Evolutionary conservation across 2,888 invertebrate species (phyloP).

Genomic region (Nineta flava): DNA sequence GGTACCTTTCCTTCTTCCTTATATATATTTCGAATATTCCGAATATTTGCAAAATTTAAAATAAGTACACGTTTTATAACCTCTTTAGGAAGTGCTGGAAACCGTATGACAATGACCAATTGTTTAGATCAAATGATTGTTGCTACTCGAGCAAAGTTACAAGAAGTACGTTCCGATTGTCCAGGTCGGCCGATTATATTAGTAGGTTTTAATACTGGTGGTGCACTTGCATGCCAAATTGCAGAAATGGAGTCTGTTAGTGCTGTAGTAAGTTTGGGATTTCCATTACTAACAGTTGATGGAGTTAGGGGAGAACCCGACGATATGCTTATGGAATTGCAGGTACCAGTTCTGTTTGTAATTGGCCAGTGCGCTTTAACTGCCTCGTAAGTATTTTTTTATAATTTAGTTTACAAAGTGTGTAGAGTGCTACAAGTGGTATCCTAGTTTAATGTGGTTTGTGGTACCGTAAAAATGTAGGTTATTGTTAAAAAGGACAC

Average conservation of each 20-base stretch:
- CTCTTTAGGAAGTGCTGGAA: constrained; percentile 11
- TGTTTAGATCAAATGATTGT: constrained; percentile 47
- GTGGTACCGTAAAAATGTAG: too few species aligned
- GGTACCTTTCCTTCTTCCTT: not conserved
- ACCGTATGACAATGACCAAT: constrained; percentile 31
- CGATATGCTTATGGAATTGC: constrained; percentile 54
- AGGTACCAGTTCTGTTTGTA: constrained; percentile 60
- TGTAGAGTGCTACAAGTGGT: too few species aligned
- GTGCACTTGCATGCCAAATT: constrained; percentile 57
- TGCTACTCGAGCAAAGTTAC: constrained; percentile 50
- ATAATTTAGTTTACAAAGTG: not conserved
- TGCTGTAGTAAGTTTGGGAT: constrained; percentile 62
- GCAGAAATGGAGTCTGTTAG: constrained; percentile 54
- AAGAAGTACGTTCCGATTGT: constrained; percentile 49
- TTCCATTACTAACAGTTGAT: constrained; percentile 55
- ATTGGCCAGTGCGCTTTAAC: constrained; percentile 58
- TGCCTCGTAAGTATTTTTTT: constrained; percentile 29
- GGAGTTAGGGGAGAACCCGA: constrained; percentile 59
- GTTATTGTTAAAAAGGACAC: too few species aligned
- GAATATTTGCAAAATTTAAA: not conserved
- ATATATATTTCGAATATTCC: not conserved
- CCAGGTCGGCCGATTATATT: constrained; percentile 55
- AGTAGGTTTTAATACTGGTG: constrained; percentile 64
- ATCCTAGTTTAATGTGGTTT: too few species aligned
- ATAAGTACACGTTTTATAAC: not conserved